Percentiles rank a stretch among this genome's conserved stretches.
phyloP scores from a whole-genome alignment of 2,797 vertebrate genomes.

The Vireo griseus region DNA sequence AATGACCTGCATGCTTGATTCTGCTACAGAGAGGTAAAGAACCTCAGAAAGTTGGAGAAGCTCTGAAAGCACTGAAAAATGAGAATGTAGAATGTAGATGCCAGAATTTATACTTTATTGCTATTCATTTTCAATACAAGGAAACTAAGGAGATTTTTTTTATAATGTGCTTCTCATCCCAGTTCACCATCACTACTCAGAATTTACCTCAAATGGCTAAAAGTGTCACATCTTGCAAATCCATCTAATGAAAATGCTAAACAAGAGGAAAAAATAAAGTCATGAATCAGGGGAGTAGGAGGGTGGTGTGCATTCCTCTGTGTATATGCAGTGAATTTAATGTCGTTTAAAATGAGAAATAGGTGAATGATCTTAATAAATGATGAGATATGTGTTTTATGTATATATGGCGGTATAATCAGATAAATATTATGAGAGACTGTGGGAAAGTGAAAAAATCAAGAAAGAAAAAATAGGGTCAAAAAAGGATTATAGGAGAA shows the following conservation, averaged over 20 bases:
- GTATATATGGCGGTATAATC: not conserved
- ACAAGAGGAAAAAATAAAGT: not conserved
- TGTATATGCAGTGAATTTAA: not conserved
- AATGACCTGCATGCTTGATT: fast-evolving
- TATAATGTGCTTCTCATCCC: not conserved
- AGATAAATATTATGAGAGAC: not conserved
- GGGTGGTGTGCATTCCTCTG: fast-evolving
- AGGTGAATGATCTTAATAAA: not conserved
- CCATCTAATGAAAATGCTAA: not conserved
- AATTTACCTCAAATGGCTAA: not conserved
- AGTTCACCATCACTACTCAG: not conserved
- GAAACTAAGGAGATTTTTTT: not conserved
- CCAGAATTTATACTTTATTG: not conserved
- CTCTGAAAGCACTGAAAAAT: not conserved
- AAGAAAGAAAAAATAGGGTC: not conserved
- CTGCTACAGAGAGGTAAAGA: not conserved
- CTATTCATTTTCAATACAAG: not conserved
- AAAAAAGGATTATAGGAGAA: not conserved
- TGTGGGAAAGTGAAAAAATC: not conserved
- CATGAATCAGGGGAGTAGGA: not conserved
- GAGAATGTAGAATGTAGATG: not conserved
- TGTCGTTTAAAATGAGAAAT: not conserved
- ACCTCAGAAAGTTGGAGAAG: not conserved
- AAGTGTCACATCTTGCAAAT: not conserved
- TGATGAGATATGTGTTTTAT: not conserved